A percentile compares a stretch with the other conserved stretches of the same genome.
Evolutionary conservation across 2,113 vertebrate species (phyloP).

Genomic region (Polypterus bichir): DNA sequence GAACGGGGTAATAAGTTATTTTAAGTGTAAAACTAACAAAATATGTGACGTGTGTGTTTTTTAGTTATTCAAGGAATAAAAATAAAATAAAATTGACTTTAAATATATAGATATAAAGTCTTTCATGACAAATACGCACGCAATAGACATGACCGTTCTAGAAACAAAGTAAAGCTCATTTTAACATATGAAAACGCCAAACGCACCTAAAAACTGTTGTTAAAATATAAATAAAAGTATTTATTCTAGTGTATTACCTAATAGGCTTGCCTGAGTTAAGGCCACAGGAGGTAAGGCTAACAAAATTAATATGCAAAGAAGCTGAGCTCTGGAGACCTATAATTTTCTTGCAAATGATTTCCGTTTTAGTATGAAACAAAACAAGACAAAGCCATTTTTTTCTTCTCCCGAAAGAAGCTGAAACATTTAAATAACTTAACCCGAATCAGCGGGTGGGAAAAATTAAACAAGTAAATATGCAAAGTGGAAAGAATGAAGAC

Average conservation of each 20-base stretch:
- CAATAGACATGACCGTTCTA: too few species aligned
- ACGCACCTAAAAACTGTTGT: not conserved
- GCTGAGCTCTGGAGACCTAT: slow-evolving; percentile 83
- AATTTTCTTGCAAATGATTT: slow-evolving; percentile 94
- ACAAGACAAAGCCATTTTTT: slow-evolving; percentile 74
- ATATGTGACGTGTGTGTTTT: too few species aligned
- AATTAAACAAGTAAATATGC: slow-evolving; percentile 67
- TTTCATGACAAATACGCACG: too few species aligned
- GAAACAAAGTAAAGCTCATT: too few species aligned
- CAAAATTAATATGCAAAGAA: slow-evolving; percentile 99
- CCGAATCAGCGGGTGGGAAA: slow-evolving; percentile 82
- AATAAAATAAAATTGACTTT: too few species aligned
- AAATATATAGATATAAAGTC: too few species aligned
- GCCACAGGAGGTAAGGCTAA: slow-evolving; percentile 92
- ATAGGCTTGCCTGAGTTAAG: slow-evolving; percentile 77
- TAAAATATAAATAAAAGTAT: slow-evolving; percentile 36
- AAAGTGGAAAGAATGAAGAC: slow-evolving; percentile 57
- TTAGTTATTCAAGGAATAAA: too few species aligned
- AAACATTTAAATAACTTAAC: slow-evolving; percentile 80
- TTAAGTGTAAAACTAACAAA: too few species aligned
- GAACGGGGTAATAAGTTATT: too few species aligned
- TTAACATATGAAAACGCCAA: too few species aligned
- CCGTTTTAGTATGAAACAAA: slow-evolving; percentile 82
- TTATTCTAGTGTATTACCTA: slow-evolving; percentile 68
- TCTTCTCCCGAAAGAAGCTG: slow-evolving; percentile 60